phyloP scores from a whole-genome alignment of 2,888 invertebrate species.

The Melangyna quadrimaculata region DNA sequence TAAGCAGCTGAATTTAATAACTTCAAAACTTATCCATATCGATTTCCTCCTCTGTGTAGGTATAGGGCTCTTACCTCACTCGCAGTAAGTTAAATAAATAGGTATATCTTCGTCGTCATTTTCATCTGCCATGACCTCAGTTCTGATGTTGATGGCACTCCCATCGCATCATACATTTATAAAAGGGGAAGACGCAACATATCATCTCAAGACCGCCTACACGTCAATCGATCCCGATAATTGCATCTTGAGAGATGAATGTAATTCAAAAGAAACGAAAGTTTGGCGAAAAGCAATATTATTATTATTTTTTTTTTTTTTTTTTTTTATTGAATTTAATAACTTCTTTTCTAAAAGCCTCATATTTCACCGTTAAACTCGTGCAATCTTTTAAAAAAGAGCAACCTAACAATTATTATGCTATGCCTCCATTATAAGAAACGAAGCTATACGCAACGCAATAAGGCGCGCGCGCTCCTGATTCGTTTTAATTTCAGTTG shows the following conservation, averaged over 20 bases:
- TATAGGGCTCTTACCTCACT: not conserved
- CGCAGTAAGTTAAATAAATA: not conserved
- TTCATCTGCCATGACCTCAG: conserved; percentile 28
- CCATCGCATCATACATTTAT: too few species aligned
- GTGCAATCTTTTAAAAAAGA: conserved; percentile 41
- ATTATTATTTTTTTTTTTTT: not conserved
- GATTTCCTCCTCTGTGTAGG: not conserved
- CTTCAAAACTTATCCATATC: conserved; percentile 14
- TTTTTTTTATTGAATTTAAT: too few species aligned
- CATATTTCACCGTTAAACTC: conserved; percentile 68
- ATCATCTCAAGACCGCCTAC: conserved; percentile 54
- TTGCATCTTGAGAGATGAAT: conserved; percentile 32
- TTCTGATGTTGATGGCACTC: conserved; percentile 40
- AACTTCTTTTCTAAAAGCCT: conserved; percentile 56
- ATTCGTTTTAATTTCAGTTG: conserved; percentile 18
- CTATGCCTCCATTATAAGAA: not conserved
- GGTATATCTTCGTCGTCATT: not conserved
- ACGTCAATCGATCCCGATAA: conserved; percentile 55
- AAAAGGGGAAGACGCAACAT: conserved; percentile 12
- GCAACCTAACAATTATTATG: conserved; percentile 56
- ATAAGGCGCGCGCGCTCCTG: conserved; percentile 14
- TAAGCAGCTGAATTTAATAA: conserved; percentile 33
- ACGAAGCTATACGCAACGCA: not conserved
- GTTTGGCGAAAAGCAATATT: conserved; percentile 53
- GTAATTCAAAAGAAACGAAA: conserved; percentile 61